A percentile compares a stretch with the other conserved stretches of the same genome.
phyloP scores from a whole-genome alignment of 1,140 invertebrate genomes.

The Drosophila equinoxialis region DNA sequence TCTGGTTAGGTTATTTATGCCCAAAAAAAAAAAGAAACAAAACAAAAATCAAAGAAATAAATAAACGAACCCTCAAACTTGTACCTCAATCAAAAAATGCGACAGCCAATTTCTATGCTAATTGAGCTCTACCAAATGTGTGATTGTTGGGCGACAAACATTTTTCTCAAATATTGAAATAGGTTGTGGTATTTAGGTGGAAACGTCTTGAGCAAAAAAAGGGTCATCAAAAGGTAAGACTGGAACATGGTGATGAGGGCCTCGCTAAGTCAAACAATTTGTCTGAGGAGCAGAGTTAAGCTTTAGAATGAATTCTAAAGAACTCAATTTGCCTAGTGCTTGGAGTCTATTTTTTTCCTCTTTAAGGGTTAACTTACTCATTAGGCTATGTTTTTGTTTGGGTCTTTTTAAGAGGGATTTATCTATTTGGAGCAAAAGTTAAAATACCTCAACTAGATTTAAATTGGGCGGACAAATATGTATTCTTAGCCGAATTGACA shows the following conservation, averaged over 20 bases:
- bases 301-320: not conserved
- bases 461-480: no score
- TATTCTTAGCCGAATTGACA: no score
- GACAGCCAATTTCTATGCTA: constrained; percentile 75
- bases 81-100: constrained; percentile 58
- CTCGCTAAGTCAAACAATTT: not conserved
- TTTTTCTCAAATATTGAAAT: constrained; percentile 34
- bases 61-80: not conserved
- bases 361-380: constrained; percentile 1
- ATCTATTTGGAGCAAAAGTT: not conserved
- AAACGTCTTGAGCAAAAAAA: not conserved
- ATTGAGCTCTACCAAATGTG: constrained; percentile 48
- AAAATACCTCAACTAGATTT: no score
- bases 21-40: not conserved
- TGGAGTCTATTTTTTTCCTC: not conserved
- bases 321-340: constrained; percentile 5
- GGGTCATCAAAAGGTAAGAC: constrained; percentile 31
- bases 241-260: constrained; percentile 9
- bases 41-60: constrained; percentile 1
- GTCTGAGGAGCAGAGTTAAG: not conserved
- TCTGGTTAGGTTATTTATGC: constrained; percentile 19
- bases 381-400: not conserved
- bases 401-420: not conserved
- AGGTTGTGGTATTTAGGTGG: constrained; percentile 21
- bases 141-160: constrained; percentile 32